A percentile compares a stretch with the other conserved stretches of the same genome.
Evolutionary conservation across 2,797 vertebrate species (phyloP).

Genomic region (Pempheris klunzingeri): DNA sequence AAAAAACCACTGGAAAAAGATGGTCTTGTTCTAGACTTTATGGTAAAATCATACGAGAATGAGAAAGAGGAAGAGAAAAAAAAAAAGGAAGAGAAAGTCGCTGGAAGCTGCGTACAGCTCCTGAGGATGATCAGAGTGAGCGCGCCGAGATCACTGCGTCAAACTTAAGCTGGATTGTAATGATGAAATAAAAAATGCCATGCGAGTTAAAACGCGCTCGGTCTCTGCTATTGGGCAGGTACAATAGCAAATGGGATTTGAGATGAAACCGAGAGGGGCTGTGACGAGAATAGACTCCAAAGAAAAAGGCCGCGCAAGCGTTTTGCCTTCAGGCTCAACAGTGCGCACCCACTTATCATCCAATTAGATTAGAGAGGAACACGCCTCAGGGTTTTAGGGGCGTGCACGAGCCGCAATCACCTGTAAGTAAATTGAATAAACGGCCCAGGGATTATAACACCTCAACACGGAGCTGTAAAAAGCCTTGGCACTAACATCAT

Average conservation of each 20-base stretch:
- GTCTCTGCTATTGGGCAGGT: constrained; percentile 89
- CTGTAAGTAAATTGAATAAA: constrained; percentile 74
- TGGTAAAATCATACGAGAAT: neutral
- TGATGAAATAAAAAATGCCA: constrained; percentile 91
- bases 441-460: constrained; percentile 48
- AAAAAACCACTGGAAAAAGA: constrained; percentile 6
- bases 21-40: neutral
- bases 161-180: constrained; percentile 86
- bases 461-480: neutral
- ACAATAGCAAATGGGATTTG: constrained; percentile 90
- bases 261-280: constrained; percentile 79
- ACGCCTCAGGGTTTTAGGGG: constrained; percentile 56
- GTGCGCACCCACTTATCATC: constrained; percentile 88
- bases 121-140: constrained; percentile 39
- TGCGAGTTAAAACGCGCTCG: constrained; percentile 88
- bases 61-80: neutral
- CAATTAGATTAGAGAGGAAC: constrained; percentile 88
- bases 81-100: constrained; percentile 29
- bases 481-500: constrained; percentile 19
- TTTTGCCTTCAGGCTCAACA: constrained; percentile 83
- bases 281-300: constrained; percentile 70
- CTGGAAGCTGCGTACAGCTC: constrained; percentile 35
- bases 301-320: constrained; percentile 83
- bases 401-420: constrained; percentile 60
- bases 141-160: constrained; percentile 81